Base-by-base conservation (phyloP, 2,113 vertebrate genomes). In the Corapipo altera region DNA sequence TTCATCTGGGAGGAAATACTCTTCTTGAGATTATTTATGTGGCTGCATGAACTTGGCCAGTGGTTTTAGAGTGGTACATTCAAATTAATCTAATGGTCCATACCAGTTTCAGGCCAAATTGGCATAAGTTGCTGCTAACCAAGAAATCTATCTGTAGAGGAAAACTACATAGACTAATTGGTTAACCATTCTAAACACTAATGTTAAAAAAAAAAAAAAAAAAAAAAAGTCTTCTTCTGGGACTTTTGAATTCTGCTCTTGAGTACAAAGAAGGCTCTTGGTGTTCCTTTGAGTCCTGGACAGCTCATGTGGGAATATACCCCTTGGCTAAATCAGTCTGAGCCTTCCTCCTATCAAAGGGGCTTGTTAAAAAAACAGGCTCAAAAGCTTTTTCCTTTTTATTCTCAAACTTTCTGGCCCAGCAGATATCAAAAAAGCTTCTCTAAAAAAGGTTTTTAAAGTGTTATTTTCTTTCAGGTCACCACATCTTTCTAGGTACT, bases 311-410 rank as follows among this genome's bases (percentile, higher is more conserved):
- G 55, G 52, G 55, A 87, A 62, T 54, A 55, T 8, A 37, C 1
- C 3, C 39, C 46, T 55, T 66, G 55, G 75, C 61, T 91, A 95
- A 84, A 82, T 27, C 59, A 71, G 39, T 46, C 22, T 81, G 74
- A 94, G 43, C 18, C 79, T 52, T 81, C 43, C 17, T 95, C 41
- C 49, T 78, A 52, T 81, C 69, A 92, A 90, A 92, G 52, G 12
- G 30, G 24, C 28, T 90, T 78, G 46, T 54, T 87, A 87, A 15
- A 75, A 58, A 91, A 54, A 66, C 52, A 87, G 44, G 28, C 76
- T 85, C n/a, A 70, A 95, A 96, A 89, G 33, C 19, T 52, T 71
- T 92, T 89, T 84, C 44, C 39, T 84, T 93, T 92, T 90, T 86
- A 41, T 90, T 90, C 89, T 84, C 65, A 80, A 43, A 88, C 37